phyloP scores from a whole-genome alignment of 2,797 vertebrate genomes.

The Crossoptilon crossoptilon region DNA sequence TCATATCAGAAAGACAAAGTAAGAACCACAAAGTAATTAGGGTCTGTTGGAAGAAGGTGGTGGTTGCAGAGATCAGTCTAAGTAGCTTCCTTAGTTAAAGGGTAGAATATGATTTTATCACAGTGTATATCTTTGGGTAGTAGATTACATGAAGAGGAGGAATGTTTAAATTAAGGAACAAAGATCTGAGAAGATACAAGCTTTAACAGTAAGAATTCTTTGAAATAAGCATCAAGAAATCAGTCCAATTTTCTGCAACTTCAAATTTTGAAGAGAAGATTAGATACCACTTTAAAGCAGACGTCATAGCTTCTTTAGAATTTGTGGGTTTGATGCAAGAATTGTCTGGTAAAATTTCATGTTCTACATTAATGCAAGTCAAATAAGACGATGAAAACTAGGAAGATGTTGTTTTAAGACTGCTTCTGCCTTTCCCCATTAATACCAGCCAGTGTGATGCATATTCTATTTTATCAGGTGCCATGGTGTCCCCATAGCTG shows the following conservation, averaged over 20 bases:
- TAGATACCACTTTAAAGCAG: background rate
- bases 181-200: background rate
- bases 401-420: background rate
- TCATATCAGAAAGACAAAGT: background rate
- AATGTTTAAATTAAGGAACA: background rate
- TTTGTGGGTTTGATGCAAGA: background rate
- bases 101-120: background rate
- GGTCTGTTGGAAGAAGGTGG: background rate
- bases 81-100: background rate
- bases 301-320: background rate
- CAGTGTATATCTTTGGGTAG: background rate
- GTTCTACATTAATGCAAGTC: background rate
- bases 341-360: background rate
- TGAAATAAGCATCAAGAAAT: background rate
- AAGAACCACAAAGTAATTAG: background rate
- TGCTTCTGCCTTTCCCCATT: background rate
- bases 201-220: background rate
- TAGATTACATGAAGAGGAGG: background rate
- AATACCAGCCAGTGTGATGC: background rate
- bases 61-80: background rate
- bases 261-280: background rate
- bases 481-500: background rate
- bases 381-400: background rate
- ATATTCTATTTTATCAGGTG: background rate
- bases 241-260: background rate